phyloP scores from a whole-genome alignment of 2,797 vertebrate genomes.

The Poecilia picta region DNA sequence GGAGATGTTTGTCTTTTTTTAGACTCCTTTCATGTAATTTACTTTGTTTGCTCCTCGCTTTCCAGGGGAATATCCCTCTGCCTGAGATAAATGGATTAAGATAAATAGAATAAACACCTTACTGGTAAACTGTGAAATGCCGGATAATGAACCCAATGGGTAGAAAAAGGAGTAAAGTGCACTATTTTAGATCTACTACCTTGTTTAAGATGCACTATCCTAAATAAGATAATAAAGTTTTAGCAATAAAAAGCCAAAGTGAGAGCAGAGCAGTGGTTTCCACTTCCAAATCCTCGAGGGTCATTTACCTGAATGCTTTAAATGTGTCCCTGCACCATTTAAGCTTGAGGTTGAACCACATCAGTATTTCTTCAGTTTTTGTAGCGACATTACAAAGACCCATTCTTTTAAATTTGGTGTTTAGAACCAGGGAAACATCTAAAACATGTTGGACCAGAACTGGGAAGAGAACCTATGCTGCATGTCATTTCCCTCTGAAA shows the following conservation, averaged over 20 bases:
- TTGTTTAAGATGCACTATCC: not conserved
- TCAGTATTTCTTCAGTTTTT: not conserved
- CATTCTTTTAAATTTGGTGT: not conserved
- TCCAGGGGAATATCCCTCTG: conserved; percentile 25
- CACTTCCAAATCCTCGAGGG: not conserved
- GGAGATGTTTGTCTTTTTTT: conserved; percentile 40
- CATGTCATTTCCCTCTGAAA: not conserved
- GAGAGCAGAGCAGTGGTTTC: not conserved
- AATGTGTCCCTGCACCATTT: not conserved
- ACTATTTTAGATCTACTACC: no score
- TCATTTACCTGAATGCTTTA: not conserved
- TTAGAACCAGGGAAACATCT: not conserved
- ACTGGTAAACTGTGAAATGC: conserved; percentile 32
- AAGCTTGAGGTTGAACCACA: not conserved
- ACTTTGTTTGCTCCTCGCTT: conserved; percentile 35
- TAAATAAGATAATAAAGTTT: not conserved
- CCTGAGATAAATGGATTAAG: not conserved
- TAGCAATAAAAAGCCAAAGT: not conserved
- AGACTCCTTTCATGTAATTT: conserved; percentile 39
- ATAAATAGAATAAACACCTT: not conserved
- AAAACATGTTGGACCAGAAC: not conserved
- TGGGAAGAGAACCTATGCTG: not conserved
- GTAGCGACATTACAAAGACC: not conserved
- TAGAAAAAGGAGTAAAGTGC: not conserved
- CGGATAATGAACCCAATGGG: conserved; percentile 19